Evolutionary conservation across 1,140 invertebrate species (phyloP).

Genomic region (Ooceraea biroi): DNA sequence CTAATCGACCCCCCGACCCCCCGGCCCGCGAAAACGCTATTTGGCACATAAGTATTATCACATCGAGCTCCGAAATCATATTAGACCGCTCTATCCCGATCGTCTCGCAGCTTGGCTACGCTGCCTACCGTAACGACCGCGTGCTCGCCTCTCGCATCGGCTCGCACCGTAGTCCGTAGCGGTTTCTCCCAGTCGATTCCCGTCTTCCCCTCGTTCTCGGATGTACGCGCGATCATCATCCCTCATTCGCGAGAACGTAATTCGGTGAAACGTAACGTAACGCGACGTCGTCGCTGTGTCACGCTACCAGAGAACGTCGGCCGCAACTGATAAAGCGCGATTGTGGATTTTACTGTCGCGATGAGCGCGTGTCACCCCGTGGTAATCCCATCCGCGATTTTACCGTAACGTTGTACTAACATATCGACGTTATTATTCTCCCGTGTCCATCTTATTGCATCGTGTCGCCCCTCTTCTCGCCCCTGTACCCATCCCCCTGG

Average conservation of each 20-base stretch:
- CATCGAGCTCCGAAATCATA: slow-evolving; percentile 79
- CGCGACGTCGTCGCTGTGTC: background rate
- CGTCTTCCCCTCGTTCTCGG: background rate
- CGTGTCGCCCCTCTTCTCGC: background rate
- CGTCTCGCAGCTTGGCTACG: slow-evolving; percentile 14
- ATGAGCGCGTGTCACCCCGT: too few species aligned
- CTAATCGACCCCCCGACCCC: slow-evolving; percentile 59
- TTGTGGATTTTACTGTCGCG: too few species aligned
- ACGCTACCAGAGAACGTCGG: too few species aligned
- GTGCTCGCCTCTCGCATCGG: slow-evolving; percentile 26
- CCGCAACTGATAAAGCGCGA: too few species aligned
- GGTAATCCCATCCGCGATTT: slow-evolving; percentile 57
- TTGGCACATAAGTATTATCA: slow-evolving; percentile 85
- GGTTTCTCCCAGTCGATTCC: background rate
- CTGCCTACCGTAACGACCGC: slow-evolving; percentile 23
- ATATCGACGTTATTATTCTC: slow-evolving; percentile 62
- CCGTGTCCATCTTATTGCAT: slow-evolving; percentile 2
- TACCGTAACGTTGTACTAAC: slow-evolving; percentile 70
- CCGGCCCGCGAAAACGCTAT: slow-evolving; percentile 81
- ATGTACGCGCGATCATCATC: slow-evolving; percentile 5
- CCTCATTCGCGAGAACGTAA: slow-evolving; percentile 40
- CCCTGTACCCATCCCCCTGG: background rate
- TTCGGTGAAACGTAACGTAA: slow-evolving; percentile 49
- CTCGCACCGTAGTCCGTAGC: slow-evolving; percentile 14
- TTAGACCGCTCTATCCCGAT: slow-evolving; percentile 54